These are phyloP conservation scores for Lytechinus pictus DNA, from an alignment of 35 echinoderm and acorn worm species.

Conservation along the genomic window DNA sequence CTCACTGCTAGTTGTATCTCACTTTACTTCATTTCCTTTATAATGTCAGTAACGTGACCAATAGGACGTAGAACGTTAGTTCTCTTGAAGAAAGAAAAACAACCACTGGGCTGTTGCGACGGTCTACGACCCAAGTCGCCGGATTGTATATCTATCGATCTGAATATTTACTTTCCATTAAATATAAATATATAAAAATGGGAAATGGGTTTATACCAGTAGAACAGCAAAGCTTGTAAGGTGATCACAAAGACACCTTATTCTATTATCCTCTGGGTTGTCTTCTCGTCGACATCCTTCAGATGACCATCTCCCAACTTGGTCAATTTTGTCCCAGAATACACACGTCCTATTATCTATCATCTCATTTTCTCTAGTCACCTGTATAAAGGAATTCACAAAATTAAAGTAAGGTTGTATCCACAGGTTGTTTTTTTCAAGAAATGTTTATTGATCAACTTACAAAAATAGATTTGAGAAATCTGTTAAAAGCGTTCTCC, in stretches of 20 bases:
- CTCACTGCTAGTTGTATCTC: background rate
- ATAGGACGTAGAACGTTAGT: background rate
- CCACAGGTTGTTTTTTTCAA: background rate
- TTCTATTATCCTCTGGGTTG: background rate
- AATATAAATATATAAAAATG: background rate
- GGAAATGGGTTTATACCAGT: constrained; percentile 37
- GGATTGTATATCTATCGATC: no score
- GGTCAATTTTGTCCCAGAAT: constrained; percentile 48
- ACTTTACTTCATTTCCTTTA: no score
- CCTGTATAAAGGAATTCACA: background rate
- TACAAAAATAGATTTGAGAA: no score
- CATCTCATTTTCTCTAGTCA: background rate
- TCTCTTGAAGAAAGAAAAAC: background rate
- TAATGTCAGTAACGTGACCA: no score
- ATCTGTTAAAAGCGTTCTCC: no score
- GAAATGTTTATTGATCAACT: background rate
- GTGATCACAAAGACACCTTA: constrained; percentile 59
- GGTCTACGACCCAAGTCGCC: background rate
- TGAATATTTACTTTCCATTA: background rate
- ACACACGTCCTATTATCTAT: constrained; percentile 56
- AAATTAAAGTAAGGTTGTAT: background rate
- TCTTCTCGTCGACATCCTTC: constrained; percentile 48
- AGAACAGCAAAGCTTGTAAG: constrained; percentile 65
- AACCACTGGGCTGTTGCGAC: background rate
- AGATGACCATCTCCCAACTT: constrained; percentile 48